A percentile compares a stretch with the other conserved stretches of the same genome.
Conservation (phyloP, 2,888 invertebrate genomes). For the Cheilosia vulpina region DNA sequence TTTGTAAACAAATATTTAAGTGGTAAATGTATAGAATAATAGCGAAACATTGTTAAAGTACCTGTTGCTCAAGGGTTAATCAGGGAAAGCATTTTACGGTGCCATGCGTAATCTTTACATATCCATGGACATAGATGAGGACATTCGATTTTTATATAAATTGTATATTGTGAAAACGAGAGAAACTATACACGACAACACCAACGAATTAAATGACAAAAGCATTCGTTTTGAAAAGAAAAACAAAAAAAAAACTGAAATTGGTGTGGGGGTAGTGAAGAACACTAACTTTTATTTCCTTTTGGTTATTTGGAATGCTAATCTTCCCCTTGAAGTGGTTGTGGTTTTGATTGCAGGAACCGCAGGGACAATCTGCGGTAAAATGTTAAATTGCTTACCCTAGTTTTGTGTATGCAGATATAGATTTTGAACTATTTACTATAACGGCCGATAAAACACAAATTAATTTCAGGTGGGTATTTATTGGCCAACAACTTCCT, state of each 20-base stretch:
- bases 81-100: conserved; percentile 43
- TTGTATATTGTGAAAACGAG: neutral
- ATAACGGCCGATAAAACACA: too few relatives aligned
- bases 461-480: too few relatives aligned
- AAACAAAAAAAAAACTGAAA: neutral
- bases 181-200: neutral
- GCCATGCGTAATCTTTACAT: conserved; percentile 41
- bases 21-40: neutral
- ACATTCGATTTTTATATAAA: neutral
- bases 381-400: too few relatives aligned
- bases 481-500: too few relatives aligned
- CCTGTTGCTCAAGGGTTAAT: conserved; percentile 55
- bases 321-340: too few relatives aligned
- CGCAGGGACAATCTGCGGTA: too few relatives aligned
- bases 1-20: conserved; percentile 26
- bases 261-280: neutral
- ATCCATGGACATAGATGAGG: conserved; percentile 16
- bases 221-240: neutral
- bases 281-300: too few relatives aligned
- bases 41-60: conserved; percentile 36
- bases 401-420: too few relatives aligned
- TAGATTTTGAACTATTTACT: too few relatives aligned
- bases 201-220: neutral
- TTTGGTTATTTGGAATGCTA: too few relatives aligned
- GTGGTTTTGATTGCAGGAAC: too few relatives aligned